Evolutionary conservation across 2,113 vertebrate genomes (phyloP).

Genomic region (Tyto alba): DNA sequence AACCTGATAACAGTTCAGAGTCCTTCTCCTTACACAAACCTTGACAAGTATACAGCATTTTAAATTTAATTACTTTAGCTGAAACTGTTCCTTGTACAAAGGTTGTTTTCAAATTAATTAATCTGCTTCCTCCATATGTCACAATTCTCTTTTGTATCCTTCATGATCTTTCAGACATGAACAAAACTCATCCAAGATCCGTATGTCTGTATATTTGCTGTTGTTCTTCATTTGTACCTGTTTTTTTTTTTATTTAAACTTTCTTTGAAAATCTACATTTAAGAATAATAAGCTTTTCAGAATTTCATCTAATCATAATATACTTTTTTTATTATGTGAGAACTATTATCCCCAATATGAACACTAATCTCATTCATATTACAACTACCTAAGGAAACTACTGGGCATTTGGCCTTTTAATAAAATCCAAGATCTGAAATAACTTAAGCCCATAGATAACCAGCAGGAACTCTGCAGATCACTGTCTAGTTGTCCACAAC

Average conservation of each 20-base stretch:
- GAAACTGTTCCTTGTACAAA: constrained; percentile 33
- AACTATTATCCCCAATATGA: background rate
- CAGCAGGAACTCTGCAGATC: background rate
- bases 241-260: background rate
- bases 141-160: constrained; percentile 46
- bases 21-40: constrained; percentile 35
- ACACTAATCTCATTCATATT: background rate
- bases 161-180: constrained; percentile 36
- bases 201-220: constrained; percentile 26
- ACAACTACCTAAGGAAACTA: background rate
- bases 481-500: background rate
- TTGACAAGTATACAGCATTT: constrained; percentile 32
- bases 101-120: constrained; percentile 63
- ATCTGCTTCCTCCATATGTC: constrained; percentile 54
- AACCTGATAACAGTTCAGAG: background rate
- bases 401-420: background rate
- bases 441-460: background rate
- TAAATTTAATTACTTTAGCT: constrained; percentile 51
- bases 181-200: constrained; percentile 31
- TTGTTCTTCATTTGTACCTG: background rate
- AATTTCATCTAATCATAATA: background rate
- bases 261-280: background rate
- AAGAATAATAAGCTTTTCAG: background rate
- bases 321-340: background rate
- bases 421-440: background rate